Percentiles rank a stretch among this genome's conserved stretches.
Evolutionary conservation across 2,888 invertebrate genomes (phyloP).

Genomic region (Scelioninae gen. 1): DNA sequence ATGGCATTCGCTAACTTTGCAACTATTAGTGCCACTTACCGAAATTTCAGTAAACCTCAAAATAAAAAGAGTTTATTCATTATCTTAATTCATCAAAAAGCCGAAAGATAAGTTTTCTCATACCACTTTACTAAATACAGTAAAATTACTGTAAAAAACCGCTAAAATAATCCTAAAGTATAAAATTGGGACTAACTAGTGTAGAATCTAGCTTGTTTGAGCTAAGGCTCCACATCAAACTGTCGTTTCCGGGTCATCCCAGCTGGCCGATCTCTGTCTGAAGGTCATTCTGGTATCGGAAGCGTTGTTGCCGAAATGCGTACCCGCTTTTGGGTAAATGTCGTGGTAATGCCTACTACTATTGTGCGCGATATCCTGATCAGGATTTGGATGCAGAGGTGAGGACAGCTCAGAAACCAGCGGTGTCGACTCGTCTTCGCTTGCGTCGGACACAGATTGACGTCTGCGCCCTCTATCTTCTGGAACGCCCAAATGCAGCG

Average conservation of each 20-base stretch:
- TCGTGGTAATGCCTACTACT: conserved; percentile 73
- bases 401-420: conserved; percentile 86
- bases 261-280: conserved; percentile 75
- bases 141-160: not conserved
- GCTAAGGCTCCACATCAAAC: conserved; percentile 74
- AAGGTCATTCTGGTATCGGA: conserved; percentile 70
- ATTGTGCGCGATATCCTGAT: conserved; percentile 76
- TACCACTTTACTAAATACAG: too few relatives aligned
- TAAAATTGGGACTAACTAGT: not conserved
- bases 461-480: conserved; percentile 6
- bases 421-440: conserved; percentile 89
- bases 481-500: conserved; percentile 1
- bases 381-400: conserved; percentile 79
- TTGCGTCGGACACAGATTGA: conserved; percentile 76
- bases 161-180: not conserved
- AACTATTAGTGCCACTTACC: too few relatives aligned
- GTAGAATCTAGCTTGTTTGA: not conserved
- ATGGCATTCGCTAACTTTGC: too few relatives aligned
- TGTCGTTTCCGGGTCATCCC: conserved; percentile 82
- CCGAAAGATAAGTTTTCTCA: too few relatives aligned
- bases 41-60: too few relatives aligned
- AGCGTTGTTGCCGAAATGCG: conserved; percentile 71
- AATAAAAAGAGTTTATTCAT: too few relatives aligned
- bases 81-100: too few relatives aligned
- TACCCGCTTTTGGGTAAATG: conserved; percentile 74